Evolutionary conservation across 2,888 invertebrate species (phyloP).

Genomic region (Dinocampus coccinellae): DNA sequence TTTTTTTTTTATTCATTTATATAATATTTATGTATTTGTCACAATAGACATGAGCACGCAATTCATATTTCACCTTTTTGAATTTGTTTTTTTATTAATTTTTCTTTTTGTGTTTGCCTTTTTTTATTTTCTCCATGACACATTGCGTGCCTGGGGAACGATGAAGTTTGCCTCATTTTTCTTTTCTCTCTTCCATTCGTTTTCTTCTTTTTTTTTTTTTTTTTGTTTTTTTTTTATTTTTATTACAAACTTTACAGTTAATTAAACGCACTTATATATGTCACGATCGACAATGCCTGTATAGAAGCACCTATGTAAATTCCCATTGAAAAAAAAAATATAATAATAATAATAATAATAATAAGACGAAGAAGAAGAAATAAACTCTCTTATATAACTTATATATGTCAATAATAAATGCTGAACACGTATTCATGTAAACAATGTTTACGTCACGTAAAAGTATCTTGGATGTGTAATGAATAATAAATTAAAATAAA

Average conservation of each 20-base stretch:
- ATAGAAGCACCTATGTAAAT: conserved; percentile 28
- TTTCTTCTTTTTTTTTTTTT: no score
- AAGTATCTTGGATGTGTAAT: neutral
- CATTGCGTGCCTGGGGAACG: conserved; percentile 37
- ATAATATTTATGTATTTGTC: conserved; percentile 37
- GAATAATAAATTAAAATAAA: conserved; percentile 12
- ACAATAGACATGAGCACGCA: conserved; percentile 32
- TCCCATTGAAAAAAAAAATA: conserved; percentile 5
- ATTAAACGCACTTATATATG: conserved; percentile 29
- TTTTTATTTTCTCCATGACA: no score
- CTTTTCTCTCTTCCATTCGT: conserved; percentile 25
- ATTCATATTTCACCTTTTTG: conserved; percentile 6
- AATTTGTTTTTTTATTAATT: conserved; percentile 26
- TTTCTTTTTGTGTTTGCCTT: conserved; percentile 33
- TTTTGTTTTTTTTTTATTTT: conserved; percentile 26
- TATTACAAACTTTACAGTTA: conserved; percentile 35
- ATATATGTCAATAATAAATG: conserved; percentile 2
- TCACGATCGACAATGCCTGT: conserved; percentile 32
- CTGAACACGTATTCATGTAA: conserved; percentile 15
- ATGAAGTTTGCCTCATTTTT: conserved; percentile 26
- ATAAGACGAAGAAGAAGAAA: no score
- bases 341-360: conserved; percentile 15
- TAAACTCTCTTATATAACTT: neutral
- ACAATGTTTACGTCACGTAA: conserved; percentile 15
- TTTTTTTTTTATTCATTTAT: no score